Percentiles rank a stretch among this genome's conserved stretches.
Conservation (phyloP, 2,797 vertebrate species). For the Fringilla coelebs region DNA sequence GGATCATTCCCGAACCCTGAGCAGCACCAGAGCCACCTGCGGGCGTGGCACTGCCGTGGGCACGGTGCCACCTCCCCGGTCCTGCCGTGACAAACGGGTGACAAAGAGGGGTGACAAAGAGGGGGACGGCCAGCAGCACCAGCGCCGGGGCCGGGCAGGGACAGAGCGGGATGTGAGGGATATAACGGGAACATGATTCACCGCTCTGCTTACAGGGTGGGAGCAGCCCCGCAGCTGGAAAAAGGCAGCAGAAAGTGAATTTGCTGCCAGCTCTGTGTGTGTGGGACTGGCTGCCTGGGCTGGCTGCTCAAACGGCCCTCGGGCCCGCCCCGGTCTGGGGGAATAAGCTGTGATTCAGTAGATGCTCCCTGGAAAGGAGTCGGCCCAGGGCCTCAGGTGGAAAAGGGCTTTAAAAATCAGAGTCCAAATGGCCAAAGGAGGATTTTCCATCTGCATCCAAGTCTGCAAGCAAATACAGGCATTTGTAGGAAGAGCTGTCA, state of each 20-base stretch:
- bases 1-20: background rate
- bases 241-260: background rate
- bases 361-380: background rate
- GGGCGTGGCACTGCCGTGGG: accelerated
- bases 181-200: conserved; percentile 21
- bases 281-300: background rate
- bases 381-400: background rate
- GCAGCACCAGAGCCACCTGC: background rate
- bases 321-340: accelerated
- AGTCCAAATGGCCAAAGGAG: background rate
- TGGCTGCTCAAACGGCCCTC: background rate
- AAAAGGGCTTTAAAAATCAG: background rate
- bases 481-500: background rate
- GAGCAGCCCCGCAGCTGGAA: conserved; percentile 4
- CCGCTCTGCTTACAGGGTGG: background rate
- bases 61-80: background rate
- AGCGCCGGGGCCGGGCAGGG: background rate
- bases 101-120: background rate
- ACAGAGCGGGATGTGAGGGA: background rate
- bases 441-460: background rate
- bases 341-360: background rate
- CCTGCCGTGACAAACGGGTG: too few species aligned
- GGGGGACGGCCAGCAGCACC: background rate
- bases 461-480: background rate
- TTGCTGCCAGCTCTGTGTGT: background rate